Conservation (phyloP, 37 sponge, comb jelly and placozoan species). For the Spongia lamella region DNA sequence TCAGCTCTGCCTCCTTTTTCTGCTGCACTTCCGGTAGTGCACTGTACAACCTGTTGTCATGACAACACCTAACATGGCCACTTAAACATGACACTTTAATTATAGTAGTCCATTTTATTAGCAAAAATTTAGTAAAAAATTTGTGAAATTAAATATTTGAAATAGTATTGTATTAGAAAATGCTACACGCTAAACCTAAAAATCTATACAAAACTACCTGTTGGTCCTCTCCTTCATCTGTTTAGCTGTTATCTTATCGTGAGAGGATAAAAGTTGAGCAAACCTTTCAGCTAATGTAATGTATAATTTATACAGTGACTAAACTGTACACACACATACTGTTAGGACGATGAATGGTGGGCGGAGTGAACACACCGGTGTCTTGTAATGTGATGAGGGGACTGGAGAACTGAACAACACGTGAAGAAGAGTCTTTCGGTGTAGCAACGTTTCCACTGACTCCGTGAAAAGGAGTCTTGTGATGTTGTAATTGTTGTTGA, state of each 20-base stretch:
- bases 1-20: slow-evolving; percentile 23
- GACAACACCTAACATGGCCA: too few species aligned
- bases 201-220: too few species aligned
- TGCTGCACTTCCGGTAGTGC: slow-evolving; percentile 52
- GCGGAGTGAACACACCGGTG: slow-evolving; percentile 32
- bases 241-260: neutral
- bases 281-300: neutral
- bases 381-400: slow-evolving; percentile 20
- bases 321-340: slow-evolving; percentile 8
- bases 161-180: too few species aligned
- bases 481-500: neutral
- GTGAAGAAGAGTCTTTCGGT: neutral
- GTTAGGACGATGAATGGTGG: slow-evolving; percentile 15
- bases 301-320: neutral
- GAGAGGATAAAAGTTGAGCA: neutral
- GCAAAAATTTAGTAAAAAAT: too few species aligned
- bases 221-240: too few species aligned
- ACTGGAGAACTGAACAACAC: slow-evolving; percentile 51
- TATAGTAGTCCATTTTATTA: too few species aligned
- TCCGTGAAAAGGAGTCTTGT: neutral
- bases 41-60: slow-evolving; percentile 41
- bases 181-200: too few species aligned
- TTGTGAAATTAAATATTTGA: too few species aligned
- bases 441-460: neutral
- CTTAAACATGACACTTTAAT: too few species aligned